Conservation (phyloP, 2,797 vertebrate genomes). For the Steatocranus sp. region DNA sequence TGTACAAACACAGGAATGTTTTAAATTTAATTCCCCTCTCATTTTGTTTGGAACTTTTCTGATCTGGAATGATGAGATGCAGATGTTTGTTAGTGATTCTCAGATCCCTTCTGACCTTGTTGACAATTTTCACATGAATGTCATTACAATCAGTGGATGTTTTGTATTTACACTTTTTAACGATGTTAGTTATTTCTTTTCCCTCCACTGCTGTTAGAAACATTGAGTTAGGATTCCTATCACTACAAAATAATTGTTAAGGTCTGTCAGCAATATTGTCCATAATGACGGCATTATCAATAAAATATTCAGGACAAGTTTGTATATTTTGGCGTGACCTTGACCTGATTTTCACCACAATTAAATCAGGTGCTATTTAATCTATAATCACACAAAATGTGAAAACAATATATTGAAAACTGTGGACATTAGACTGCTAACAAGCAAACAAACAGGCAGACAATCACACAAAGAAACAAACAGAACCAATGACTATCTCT, state of each 20-base stretch:
- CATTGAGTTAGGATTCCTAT: fast-evolving
- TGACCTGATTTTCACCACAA: background rate
- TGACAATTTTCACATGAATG: background rate
- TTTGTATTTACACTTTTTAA: background rate
- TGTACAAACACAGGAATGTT: background rate
- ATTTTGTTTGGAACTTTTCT: background rate
- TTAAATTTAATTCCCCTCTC: background rate
- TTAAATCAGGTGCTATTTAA: background rate
- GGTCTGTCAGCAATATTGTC: background rate
- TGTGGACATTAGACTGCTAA: background rate
- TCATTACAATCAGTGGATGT: fast-evolving
- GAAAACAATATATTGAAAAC: fast-evolving
- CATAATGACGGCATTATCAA: fast-evolving
- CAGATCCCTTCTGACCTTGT: background rate
- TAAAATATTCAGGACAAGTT: background rate
- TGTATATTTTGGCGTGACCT: background rate
- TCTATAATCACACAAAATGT: background rate
- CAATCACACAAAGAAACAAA: background rate
- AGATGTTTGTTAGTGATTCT: background rate
- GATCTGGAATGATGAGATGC: background rate
- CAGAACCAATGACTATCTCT: fast-evolving
- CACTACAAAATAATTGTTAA: background rate
- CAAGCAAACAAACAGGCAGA: fast-evolving
- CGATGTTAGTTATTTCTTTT: fast-evolving
- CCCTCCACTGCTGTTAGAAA: background rate